Base-by-base conservation (phyloP, 2,113 vertebrate genomes). In the Psettodes erumei region DNA sequence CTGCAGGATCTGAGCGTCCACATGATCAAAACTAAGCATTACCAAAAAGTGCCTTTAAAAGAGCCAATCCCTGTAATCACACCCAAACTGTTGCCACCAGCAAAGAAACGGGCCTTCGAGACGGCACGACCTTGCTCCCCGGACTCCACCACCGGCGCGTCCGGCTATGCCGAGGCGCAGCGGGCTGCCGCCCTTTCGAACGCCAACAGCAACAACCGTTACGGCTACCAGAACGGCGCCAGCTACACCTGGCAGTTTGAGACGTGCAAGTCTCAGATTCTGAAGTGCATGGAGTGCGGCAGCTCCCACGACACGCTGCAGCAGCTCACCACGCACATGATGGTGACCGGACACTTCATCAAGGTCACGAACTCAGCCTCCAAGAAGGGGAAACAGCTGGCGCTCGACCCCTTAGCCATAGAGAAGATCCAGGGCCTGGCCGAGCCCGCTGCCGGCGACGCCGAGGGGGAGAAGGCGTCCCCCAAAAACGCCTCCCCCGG, bases 31-130 rank as follows among this genome's bases (percentile, higher is more conserved):
- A 99, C 98, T 55, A 99, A 99, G 93, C 98, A 99, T 96, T 99
- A 99, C 96, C 98, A 99, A 95, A 99, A 99, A 97, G 97, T 99
- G 97, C 98, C 98, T 98, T 98, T 99, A 92, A 99, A 99, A 95
- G 97, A 99, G 95, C 98, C 98, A 0, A 96, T 99, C 71, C 98
- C 98, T 60, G 95, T 97, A 73, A 92, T 99, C 84, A 94, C 96
- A 30, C 96, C 96, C 30, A 99, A 99, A 94, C 89, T 98, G 91
- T 93, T 98, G 88, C 94, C 96, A 77, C 96, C 96, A 43, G 89
- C 95, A 15, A 99, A 98, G 95, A 99, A 98, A 75, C 96, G 97
- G 10, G 95, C 96, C 75, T 98, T 97, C 37, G 98, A 99, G 32
- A 91, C 95, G 45, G 95, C 94, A 25, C 95, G 97, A 79, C 97